Evolutionary conservation across 2,888 invertebrate genomes (phyloP).

Genomic region (Sceliomorpha sp.): DNA sequence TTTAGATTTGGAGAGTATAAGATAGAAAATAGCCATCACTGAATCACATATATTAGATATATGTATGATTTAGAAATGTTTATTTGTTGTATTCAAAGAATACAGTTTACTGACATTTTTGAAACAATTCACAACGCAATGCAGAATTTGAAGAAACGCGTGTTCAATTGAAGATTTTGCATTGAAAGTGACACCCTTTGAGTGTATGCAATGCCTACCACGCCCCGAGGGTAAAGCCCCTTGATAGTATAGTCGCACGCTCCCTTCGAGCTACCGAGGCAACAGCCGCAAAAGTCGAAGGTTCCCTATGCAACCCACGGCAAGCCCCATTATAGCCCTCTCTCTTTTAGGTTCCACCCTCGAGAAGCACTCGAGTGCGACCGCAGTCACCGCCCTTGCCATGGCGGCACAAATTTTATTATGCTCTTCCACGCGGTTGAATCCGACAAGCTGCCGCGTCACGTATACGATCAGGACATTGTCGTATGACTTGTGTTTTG

Average conservation of each 20-base stretch:
- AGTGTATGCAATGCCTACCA: constrained; percentile 43
- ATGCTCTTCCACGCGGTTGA: constrained; percentile 76
- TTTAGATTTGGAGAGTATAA: too few species aligned
- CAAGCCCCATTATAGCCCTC: constrained; percentile 77
- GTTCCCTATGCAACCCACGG: constrained; percentile 61
- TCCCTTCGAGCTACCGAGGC: constrained; percentile 54
- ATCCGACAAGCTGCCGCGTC: constrained; percentile 65
- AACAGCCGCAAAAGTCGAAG: constrained; percentile 44
- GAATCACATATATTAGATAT: too few species aligned
- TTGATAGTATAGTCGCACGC: constrained; percentile 60
- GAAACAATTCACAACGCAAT: too few species aligned
- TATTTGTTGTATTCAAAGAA: too few species aligned
- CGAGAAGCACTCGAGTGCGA: constrained; percentile 63
- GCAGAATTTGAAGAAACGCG: too few species aligned
- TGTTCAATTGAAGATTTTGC: too few species aligned
- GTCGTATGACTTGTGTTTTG: constrained; percentile 38
- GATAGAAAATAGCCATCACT: too few species aligned
- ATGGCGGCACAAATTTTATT: constrained; percentile 79
- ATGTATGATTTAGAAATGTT: too few species aligned
- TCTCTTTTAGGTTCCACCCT: constrained; percentile 61
- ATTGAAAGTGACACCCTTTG: constrained; percentile 26
- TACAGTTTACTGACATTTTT: too few species aligned
- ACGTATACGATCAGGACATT: constrained; percentile 44
- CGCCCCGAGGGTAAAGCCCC: constrained; percentile 64
- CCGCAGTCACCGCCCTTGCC: constrained; percentile 77